Conservation (phyloP, 1,140 invertebrate species). For the Neodiprion pinetum region DNA sequence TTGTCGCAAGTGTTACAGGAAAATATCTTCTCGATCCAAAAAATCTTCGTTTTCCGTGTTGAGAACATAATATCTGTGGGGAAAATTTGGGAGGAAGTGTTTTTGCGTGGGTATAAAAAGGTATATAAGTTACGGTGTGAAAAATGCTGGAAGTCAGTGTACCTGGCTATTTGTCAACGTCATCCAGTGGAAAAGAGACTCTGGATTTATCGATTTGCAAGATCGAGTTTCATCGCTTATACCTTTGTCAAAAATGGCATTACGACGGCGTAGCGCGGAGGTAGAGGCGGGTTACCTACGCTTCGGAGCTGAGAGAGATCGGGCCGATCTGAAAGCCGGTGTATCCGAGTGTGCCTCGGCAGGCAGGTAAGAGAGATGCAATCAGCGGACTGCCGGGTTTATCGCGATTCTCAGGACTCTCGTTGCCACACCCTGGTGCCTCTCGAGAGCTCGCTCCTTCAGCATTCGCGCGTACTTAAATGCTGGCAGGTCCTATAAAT, state of each 20-base stretch:
- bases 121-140: too few species aligned
- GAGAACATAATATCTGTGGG: too few species aligned
- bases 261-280: not conserved
- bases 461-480: slow-evolving; percentile 10
- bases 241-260: not conserved
- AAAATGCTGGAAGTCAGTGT: too few species aligned
- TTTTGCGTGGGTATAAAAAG: too few species aligned
- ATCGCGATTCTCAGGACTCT: slow-evolving; percentile 11
- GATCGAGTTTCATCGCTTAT: not conserved
- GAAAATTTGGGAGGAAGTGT: too few species aligned
- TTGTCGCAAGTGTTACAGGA: too few species aligned
- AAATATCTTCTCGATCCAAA: too few species aligned
- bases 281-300: slow-evolving; percentile 4
- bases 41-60: too few species aligned
- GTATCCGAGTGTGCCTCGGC: not conserved
- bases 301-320: not conserved
- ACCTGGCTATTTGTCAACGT: not conserved
- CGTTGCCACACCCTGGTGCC: slow-evolving; percentile 4
- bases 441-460: not conserved
- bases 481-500: slow-evolving; percentile 4
- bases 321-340: slow-evolving; percentile 3
- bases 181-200: not conserved
- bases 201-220: not conserved
- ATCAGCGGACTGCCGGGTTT: not conserved
- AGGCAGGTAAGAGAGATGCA: slow-evolving; percentile 4